Percentiles rank a stretch among this genome's conserved stretches.
These are phyloP conservation scores for Gandaritis pyraliata DNA, from an alignment of 2,888 invertebrate genomes.

Conservation along the genomic window DNA sequence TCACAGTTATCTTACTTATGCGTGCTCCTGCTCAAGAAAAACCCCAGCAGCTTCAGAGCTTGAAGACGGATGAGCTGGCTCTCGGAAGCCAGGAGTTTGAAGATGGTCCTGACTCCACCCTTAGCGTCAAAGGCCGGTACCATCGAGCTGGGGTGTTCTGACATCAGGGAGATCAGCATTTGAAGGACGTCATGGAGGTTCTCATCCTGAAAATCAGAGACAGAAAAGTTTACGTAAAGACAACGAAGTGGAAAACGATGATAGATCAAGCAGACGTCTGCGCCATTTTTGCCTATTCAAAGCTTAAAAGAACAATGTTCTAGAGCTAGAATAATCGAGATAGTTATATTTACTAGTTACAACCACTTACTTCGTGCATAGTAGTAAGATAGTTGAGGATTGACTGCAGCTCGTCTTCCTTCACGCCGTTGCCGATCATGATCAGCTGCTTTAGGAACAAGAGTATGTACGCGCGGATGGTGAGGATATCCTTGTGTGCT, in stretches of 20 bases:
- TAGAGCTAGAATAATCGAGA: no score
- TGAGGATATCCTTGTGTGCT: constrained; percentile 96
- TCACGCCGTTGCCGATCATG: constrained; percentile 98
- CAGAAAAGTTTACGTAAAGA: background rate
- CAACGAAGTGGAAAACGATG: no score
- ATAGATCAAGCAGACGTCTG: no score
- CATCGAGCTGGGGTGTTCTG: constrained; percentile 99
- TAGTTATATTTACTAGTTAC: no score
- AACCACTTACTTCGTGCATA: constrained; percentile 93
- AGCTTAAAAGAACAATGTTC: no score
- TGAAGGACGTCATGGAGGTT: constrained; percentile 99
- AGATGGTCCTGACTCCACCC: constrained; percentile 97
- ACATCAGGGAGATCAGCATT: constrained; percentile 98
- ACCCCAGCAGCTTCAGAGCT: constrained; percentile 97
- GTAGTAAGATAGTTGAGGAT: constrained; percentile 99
- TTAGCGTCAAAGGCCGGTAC: constrained; percentile 99
- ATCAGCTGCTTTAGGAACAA: constrained; percentile 98
- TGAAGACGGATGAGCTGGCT: constrained; percentile 98
- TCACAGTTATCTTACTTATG: constrained; percentile 88
- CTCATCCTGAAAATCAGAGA: constrained; percentile 90
- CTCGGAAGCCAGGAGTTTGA: constrained; percentile 97
- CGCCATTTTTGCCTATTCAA: no score
- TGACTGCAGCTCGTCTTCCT: constrained; percentile 99
- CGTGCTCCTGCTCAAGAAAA: constrained; percentile 98
- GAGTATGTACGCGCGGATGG: constrained; percentile 97